Evolutionary conservation across 1,140 invertebrate species (phyloP).

Genomic region (Euschistus heros): DNA sequence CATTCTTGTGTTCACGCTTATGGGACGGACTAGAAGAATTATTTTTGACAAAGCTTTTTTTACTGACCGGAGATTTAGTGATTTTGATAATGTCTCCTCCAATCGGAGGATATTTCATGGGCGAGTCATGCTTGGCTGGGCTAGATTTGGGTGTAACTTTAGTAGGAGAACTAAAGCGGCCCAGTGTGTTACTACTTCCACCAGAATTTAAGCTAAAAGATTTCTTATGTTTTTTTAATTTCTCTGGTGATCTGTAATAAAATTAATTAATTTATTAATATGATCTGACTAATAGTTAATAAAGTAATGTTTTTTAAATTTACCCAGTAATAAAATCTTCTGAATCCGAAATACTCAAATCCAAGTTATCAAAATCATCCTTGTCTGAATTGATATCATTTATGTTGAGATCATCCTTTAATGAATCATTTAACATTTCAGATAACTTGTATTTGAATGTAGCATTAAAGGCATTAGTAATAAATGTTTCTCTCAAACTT

Average conservation of each 20-base stretch:
- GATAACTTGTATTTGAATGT: no score
- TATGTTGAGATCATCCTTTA: no score
- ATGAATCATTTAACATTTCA: no score
- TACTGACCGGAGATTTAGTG: slow-evolving; percentile 14
- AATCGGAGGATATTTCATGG: slow-evolving; percentile 14
- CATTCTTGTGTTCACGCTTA: no score
- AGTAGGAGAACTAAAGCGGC: not conserved
- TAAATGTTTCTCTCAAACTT: no score
- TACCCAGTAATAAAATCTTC: not conserved
- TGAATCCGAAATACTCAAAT: not conserved
- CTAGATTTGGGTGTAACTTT: not conserved
- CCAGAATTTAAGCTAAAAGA: not conserved
- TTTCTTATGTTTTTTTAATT: not conserved
- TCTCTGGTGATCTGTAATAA: not conserved
- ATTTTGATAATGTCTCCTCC: slow-evolving; percentile 8
- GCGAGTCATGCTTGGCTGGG: not conserved
- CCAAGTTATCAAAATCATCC: no score
- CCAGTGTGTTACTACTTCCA: not conserved
- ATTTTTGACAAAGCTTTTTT: not conserved
- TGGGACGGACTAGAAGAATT: no score
- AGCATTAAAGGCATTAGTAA: no score
- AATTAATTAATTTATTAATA: not conserved
- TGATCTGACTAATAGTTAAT: not conserved
- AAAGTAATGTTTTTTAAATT: not conserved
- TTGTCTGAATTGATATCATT: no score